Conservation (phyloP, 2,888 invertebrate genomes). For the Cacoxenus indagator region DNA sequence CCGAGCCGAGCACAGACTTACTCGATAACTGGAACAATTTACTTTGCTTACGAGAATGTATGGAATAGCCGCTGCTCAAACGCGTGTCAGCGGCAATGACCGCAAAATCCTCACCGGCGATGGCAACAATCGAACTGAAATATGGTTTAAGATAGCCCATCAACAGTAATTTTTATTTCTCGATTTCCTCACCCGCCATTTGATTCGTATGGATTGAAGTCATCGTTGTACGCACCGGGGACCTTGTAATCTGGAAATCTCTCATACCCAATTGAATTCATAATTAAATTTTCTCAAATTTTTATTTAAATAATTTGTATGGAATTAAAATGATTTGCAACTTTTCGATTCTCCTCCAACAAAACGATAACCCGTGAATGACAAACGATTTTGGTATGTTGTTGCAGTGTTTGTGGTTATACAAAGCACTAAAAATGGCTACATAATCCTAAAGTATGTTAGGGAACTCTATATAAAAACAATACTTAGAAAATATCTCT, state of each 20-base stretch:
- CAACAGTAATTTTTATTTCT: constrained; percentile 4
- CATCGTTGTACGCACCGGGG: constrained; percentile 71
- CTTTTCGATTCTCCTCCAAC: constrained; percentile 47
- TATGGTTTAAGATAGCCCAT: too few species aligned
- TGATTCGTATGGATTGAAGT: constrained; percentile 80
- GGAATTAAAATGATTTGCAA: constrained; percentile 56
- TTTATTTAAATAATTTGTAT: constrained; percentile 27
- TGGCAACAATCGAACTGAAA: constrained; percentile 91
- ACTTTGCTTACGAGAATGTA: constrained; percentile 89
- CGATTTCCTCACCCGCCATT: constrained; percentile 80
- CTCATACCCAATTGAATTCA: constrained; percentile 55
- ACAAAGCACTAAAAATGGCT: not conserved
- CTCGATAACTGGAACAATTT: constrained; percentile 88
- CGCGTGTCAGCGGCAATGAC: constrained; percentile 97
- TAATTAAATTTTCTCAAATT: constrained; percentile 36
- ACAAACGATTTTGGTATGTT: constrained; percentile 49
- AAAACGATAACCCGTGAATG: constrained; percentile 43
- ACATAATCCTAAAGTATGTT: too few species aligned
- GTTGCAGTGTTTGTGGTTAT: not conserved
- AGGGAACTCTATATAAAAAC: too few species aligned
- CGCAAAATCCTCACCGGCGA: constrained; percentile 95
- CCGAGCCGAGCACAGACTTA: constrained; percentile 90
- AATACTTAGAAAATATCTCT: too few species aligned
- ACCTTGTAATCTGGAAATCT: constrained; percentile 69
- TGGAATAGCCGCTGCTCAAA: constrained; percentile 90